Conservation (phyloP, 2,888 invertebrate genomes). For the Pristionchus arcanus region DNA sequence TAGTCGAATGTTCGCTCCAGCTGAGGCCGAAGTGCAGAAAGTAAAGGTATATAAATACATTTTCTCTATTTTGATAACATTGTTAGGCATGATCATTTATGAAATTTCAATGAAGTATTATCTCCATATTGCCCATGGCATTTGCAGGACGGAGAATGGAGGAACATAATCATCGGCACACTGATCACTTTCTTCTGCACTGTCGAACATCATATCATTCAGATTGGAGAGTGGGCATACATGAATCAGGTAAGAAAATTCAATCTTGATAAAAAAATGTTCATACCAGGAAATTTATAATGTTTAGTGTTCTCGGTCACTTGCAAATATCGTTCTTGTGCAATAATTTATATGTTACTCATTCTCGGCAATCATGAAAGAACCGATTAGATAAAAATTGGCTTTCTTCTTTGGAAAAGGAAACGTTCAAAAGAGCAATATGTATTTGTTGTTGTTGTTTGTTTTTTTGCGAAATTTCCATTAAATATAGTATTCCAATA, state of each 20-base stretch:
- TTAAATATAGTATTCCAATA: not conserved
- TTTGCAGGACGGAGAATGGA: slow-evolving; percentile 4
- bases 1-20: too few relatives aligned
- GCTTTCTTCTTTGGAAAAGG: not conserved
- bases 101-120: too few relatives aligned
- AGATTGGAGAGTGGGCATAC: slow-evolving; percentile 22
- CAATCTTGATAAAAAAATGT: not conserved
- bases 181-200: slow-evolving; percentile 21
- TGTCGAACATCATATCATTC: slow-evolving; percentile 11
- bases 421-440: not conserved
- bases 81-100: too few relatives aligned
- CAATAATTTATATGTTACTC: not conserved
- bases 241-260: not conserved
- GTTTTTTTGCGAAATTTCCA: too few relatives aligned
- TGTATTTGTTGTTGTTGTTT: not conserved
- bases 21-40: too few relatives aligned
- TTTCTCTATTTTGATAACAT: too few relatives aligned
- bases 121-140: too few relatives aligned
- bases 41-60: too few relatives aligned
- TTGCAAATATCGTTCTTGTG: not conserved
- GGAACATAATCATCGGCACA: slow-evolving; percentile 22
- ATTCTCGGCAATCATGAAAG: not conserved
- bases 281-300: not conserved
- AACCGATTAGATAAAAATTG: not conserved
- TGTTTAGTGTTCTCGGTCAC: not conserved